Evolutionary conservation across 2,888 invertebrate species (phyloP).

Genomic region (Torymus tubicola): DNA sequence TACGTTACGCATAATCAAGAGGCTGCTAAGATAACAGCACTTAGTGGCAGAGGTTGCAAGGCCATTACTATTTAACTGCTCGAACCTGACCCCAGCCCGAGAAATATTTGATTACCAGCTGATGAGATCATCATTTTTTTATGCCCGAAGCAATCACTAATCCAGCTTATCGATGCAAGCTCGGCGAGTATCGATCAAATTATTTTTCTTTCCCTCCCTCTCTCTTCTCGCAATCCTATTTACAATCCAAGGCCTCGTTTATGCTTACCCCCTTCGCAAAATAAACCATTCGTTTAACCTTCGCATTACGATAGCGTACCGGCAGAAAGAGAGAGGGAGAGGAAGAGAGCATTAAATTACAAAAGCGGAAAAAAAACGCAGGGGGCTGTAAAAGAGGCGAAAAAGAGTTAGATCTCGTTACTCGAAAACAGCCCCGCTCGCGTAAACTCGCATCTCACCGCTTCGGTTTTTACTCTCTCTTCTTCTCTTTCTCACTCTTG

Average conservation of each 20-base stretch:
- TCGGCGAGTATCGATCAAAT: conserved; percentile 46
- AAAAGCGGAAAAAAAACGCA: not conserved
- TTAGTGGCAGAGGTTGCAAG: conserved; percentile 27
- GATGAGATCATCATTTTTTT: conserved; percentile 46
- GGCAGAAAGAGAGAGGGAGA: no score
- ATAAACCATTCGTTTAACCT: conserved; percentile 43
- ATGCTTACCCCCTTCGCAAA: not conserved
- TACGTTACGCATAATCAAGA: conserved; percentile 37
- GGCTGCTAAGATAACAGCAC: conserved; percentile 10
- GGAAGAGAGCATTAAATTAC: not conserved
- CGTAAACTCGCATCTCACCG: conserved; percentile 4
- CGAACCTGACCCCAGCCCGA: not conserved
- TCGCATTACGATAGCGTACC: conserved; percentile 4
- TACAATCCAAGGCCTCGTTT: conserved; percentile 41
- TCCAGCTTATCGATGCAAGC: conserved; percentile 46
- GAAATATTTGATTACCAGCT: conserved; percentile 44
- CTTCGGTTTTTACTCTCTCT: not conserved
- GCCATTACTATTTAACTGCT: conserved; percentile 20
- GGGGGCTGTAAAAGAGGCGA: not conserved
- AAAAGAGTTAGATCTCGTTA: conserved; percentile 4
- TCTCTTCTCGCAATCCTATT: conserved; percentile 22
- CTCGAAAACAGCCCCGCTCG: conserved; percentile 16
- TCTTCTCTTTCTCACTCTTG: not conserved
- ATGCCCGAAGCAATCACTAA: conserved; percentile 34
- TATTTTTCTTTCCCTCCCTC: conserved; percentile 20